Evolutionary conservation across 2,113 vertebrate species (phyloP).

Genomic region (Perognathus longimembris): DNA sequence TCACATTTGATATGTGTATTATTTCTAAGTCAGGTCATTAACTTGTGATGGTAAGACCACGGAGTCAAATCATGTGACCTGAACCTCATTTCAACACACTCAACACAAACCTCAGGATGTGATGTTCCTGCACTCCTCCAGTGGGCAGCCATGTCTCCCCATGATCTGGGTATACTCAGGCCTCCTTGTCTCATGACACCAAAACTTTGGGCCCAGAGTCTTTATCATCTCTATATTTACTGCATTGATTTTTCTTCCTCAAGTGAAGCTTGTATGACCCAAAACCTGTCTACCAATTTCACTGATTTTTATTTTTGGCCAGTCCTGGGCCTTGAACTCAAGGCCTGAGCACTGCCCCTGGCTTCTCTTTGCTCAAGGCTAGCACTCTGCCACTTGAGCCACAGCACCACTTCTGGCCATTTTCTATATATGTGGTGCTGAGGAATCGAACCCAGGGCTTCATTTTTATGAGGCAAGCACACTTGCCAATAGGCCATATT

Average conservation of each 20-base stretch:
- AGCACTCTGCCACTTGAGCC: no score
- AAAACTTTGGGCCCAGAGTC: neutral
- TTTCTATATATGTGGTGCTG: no score
- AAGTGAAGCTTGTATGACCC: neutral
- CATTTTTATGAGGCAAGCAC: no score
- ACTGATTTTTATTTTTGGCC: neutral
- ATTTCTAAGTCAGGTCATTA: neutral
- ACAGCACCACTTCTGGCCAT: no score
- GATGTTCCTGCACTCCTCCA: neutral
- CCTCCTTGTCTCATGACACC: neutral
- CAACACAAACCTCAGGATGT: neutral
- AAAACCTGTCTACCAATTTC: neutral
- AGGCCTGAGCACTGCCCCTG: no score
- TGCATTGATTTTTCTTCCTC: neutral
- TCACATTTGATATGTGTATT: neutral
- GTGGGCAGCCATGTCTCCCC: neutral
- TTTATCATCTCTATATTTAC: neutral
- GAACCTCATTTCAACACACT: neutral
- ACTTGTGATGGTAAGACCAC: neutral
- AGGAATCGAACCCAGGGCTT: no score
- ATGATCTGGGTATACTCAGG: neutral
- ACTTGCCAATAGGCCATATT: no score
- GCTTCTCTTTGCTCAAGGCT: no score
- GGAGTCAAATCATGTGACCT: neutral
- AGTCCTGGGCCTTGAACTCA: no score